These are phyloP conservation scores for Morus bassanus DNA, from an alignment of 2,797 vertebrate genomes.

Conservation along the genomic window DNA sequence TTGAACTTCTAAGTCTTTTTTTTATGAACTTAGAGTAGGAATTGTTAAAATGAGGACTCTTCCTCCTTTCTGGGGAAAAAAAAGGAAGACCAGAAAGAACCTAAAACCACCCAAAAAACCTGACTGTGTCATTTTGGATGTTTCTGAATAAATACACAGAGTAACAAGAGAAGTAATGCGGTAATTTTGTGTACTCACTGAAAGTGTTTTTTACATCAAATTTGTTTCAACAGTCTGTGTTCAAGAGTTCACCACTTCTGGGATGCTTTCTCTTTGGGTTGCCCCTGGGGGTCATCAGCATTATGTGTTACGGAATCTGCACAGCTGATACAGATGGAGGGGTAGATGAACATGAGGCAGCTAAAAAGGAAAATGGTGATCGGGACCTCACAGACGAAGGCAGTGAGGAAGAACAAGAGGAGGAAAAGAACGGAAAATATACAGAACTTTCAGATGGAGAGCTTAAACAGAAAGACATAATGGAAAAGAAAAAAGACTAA, in stretches of 20 bases:
- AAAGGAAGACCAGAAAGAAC: too few species aligned
- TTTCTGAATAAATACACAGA: not conserved
- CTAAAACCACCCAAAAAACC: not conserved
- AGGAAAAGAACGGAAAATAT: conserved; percentile 69
- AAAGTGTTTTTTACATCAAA: not conserved
- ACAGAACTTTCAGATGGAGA: conserved; percentile 63
- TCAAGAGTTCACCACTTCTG: conserved; percentile 93
- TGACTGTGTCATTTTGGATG: not conserved
- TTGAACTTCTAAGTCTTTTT: not conserved
- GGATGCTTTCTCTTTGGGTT: conserved; percentile 98
- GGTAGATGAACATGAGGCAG: conserved; percentile 78
- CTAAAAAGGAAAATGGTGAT: conserved; percentile 80
- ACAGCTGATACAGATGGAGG: conserved; percentile 89
- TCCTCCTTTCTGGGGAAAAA: not conserved
- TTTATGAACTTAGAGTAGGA: not conserved
- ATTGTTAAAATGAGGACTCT: not conserved
- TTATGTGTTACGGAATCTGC: conserved; percentile 99
- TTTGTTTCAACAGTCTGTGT: conserved; percentile 87
- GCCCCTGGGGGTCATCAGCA: conserved; percentile 96
- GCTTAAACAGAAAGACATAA: conserved; percentile 79
- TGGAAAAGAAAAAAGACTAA: conserved; percentile 95
- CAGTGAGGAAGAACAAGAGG: conserved; percentile 73
- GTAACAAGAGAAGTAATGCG: not conserved
- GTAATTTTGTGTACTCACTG: not conserved
- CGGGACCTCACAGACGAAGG: conserved; percentile 80